phyloP scores from a whole-genome alignment of 2,113 vertebrate species.

The Theristicus caerulescens region DNA sequence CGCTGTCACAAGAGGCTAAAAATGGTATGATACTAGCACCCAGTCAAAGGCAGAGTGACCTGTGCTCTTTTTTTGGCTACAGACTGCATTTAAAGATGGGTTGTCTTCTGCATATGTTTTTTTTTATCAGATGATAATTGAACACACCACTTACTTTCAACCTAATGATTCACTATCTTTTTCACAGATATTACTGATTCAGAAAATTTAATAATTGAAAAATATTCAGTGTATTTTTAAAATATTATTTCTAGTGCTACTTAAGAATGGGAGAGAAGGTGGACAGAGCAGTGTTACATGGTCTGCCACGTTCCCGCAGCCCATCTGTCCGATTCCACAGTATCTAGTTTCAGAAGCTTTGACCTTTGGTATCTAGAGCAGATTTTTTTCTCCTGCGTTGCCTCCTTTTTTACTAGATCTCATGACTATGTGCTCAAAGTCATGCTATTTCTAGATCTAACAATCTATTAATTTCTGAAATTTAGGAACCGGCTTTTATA shows the following conservation, averaged over 20 bases:
- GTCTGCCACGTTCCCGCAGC: neutral
- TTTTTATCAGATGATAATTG: neutral
- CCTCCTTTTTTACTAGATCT: neutral
- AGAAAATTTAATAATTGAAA: neutral
- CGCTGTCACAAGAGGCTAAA: neutral
- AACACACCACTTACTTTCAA: neutral
- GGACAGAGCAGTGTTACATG: neutral
- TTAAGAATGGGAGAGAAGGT: neutral
- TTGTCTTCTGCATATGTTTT: neutral
- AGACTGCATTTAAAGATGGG: neutral
- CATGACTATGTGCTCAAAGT: neutral
- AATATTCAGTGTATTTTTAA: neutral
- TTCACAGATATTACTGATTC: neutral
- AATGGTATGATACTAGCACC: neutral
- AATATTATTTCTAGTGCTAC: neutral
- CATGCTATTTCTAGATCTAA: neutral
- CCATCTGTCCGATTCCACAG: neutral
- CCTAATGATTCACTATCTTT: neutral
- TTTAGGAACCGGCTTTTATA: neutral
- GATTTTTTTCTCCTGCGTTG: neutral
- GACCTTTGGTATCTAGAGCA: neutral
- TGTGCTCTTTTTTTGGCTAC: neutral
- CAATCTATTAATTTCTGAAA: neutral
- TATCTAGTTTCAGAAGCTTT: neutral
- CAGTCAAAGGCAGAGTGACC: neutral